Evolutionary conservation across 1,140 invertebrate genomes (phyloP).

Genomic region (Nephila pilipes): DNA sequence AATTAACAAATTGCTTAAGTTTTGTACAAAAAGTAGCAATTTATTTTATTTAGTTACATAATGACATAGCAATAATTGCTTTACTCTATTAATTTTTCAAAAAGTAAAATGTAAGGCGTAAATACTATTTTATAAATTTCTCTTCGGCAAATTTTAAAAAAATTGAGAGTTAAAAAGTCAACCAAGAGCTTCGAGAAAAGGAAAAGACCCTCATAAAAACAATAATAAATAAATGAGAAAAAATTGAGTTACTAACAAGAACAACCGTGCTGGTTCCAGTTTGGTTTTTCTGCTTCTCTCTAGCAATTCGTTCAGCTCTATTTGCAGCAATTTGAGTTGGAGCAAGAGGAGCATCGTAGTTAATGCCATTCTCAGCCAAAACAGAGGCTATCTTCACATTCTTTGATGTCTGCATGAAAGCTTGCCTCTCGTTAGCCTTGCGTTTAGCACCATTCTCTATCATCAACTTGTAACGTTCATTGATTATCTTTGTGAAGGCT

Average conservation of each 20-base stretch:
- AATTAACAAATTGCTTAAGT: too few relatives aligned
- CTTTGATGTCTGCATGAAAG: constrained; percentile 36
- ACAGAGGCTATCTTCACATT: constrained; percentile 84
- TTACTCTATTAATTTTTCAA: too few relatives aligned
- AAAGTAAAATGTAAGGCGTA: too few relatives aligned
- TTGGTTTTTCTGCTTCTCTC: constrained; percentile 85
- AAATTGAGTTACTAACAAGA: neutral
- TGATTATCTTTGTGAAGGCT: constrained; percentile 87
- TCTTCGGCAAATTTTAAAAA: too few relatives aligned
- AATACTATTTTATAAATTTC: too few relatives aligned
- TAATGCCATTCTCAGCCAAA: constrained; percentile 90
- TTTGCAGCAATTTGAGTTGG: constrained; percentile 92
- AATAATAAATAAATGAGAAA: neutral
- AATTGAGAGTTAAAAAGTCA: too few relatives aligned
- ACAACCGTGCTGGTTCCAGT: constrained; percentile 56
- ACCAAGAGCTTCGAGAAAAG: too few relatives aligned
- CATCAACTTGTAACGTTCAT: constrained; percentile 87
- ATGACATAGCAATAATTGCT: too few relatives aligned
- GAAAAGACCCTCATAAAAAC: neutral
- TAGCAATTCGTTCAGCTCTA: constrained; percentile 90
- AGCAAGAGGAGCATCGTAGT: constrained; percentile 91
- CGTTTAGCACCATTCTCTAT: constrained; percentile 3
- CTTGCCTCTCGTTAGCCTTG: neutral
- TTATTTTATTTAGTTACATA: too few relatives aligned
- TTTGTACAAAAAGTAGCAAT: too few relatives aligned